Evolutionary conservation across 2,113 vertebrate genomes (phyloP).

Genomic region (Orthonyx spaldingii): DNA sequence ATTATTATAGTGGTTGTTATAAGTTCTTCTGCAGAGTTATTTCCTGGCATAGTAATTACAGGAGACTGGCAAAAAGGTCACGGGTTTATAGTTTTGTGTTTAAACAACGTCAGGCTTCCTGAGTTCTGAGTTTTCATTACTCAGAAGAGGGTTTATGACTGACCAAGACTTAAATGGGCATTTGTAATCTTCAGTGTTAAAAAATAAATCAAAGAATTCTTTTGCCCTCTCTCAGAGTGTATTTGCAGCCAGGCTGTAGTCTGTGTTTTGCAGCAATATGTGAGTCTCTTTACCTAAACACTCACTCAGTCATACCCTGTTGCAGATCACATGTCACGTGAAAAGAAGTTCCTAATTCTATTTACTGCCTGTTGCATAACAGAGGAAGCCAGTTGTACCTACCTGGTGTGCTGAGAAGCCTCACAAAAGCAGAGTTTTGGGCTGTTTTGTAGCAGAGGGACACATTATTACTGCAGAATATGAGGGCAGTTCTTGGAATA

Average conservation of each 20-base stretch:
- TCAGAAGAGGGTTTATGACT: neutral
- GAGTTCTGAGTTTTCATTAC: neutral
- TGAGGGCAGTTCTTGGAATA: neutral
- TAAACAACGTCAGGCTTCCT: neutral
- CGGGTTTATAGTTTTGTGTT: neutral
- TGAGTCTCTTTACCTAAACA: neutral
- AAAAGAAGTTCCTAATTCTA: neutral
- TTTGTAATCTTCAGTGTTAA: neutral
- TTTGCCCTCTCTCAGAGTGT: neutral
- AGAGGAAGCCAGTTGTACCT: neutral
- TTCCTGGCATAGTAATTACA: neutral
- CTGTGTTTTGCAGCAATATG: neutral
- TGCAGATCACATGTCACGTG: neutral
- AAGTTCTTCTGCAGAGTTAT: neutral
- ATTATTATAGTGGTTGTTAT: neutral
- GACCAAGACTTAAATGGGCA: neutral
- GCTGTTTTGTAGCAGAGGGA: neutral
- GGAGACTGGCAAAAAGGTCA: neutral
- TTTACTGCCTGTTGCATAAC: neutral
- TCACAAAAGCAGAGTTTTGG: neutral
- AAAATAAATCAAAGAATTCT: neutral
- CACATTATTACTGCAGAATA: neutral
- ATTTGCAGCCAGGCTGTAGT: neutral
- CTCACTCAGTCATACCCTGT: accelerated
- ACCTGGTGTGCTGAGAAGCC: neutral